Conservation (phyloP, 92 coral and sea anemone species). For the Epizoanthus illoricatus region DNA sequence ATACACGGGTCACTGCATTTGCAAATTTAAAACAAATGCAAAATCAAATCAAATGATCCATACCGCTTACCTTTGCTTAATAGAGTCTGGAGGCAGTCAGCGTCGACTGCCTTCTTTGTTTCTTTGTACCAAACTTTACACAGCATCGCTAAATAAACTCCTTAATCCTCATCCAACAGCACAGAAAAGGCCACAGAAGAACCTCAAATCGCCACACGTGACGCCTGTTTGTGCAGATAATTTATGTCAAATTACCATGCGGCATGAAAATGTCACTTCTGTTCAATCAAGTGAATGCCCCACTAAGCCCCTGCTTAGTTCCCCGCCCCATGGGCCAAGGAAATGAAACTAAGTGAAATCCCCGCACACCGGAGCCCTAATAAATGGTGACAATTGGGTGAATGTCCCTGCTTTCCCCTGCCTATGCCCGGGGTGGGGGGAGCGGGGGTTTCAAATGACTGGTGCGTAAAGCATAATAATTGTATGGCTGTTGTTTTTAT, state of each 20-base stretch:
- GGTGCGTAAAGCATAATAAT: too few relatives aligned
- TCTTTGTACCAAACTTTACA: background rate
- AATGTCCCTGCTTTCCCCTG: too few relatives aligned
- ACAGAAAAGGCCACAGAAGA: background rate
- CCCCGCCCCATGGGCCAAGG: slow-evolving; percentile 5
- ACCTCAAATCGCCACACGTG: background rate
- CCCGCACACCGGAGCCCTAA: slow-evolving; percentile 8
- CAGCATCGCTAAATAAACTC: background rate
- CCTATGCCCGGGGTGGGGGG: too few relatives aligned
- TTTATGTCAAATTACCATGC: slow-evolving; percentile 3
- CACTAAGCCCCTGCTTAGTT: background rate
- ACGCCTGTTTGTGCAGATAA: slow-evolving; percentile 12
- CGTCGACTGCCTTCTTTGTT: background rate
- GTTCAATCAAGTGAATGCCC: background rate
- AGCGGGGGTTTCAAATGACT: too few relatives aligned
- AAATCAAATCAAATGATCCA: too few relatives aligned
- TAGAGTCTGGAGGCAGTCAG: background rate
- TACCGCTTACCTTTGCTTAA: background rate
- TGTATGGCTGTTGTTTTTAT: too few relatives aligned
- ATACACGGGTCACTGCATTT: too few relatives aligned
- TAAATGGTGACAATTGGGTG: background rate
- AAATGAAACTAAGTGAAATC: background rate
- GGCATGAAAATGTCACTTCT: background rate
- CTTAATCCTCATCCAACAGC: too few relatives aligned
- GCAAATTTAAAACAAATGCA: too few relatives aligned